phyloP scores from a whole-genome alignment of 2,113 vertebrate genomes.

The Colossoma macropomum region DNA sequence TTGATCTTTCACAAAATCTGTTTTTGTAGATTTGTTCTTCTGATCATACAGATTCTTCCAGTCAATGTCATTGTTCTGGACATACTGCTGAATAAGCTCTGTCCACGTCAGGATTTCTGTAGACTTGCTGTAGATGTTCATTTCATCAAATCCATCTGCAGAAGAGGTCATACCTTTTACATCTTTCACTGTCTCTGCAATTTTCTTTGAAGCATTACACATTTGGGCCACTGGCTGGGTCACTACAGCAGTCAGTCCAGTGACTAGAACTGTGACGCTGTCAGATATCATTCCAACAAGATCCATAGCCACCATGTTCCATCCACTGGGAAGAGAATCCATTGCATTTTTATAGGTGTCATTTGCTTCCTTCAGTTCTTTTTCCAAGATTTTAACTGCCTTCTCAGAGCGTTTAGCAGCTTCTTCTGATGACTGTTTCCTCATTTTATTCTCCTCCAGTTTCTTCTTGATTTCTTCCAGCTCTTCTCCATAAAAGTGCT shows the following conservation, averaged over 20 bases:
- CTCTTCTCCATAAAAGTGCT: too few relatives aligned
- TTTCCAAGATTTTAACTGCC: background rate
- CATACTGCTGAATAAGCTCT: too few relatives aligned
- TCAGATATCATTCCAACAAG: slow-evolving; percentile 24
- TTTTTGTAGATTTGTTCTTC: too few relatives aligned
- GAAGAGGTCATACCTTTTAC: background rate
- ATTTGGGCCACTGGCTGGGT: background rate
- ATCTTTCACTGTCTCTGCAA: rapidly evolving
- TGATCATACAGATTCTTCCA: too few relatives aligned
- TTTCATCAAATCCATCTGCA: background rate
- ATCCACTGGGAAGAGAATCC: slow-evolving; percentile 42
- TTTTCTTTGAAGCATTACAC: background rate
- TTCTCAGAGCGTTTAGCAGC: slow-evolving; percentile 12
- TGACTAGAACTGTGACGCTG: background rate
- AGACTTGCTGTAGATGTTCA: too few relatives aligned
- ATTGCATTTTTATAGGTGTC: slow-evolving; percentile 7
- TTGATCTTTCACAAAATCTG: too few relatives aligned
- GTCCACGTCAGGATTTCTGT: too few relatives aligned
- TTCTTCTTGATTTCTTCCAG: too few relatives aligned
- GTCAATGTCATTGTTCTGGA: too few relatives aligned
- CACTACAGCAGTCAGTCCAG: background rate
- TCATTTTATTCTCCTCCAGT: slow-evolving; percentile 25
- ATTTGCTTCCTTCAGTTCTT: slow-evolving; percentile 1
- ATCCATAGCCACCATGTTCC: slow-evolving; percentile 51
- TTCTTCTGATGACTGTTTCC: slow-evolving; percentile 16